Evolutionary conservation across 2,888 invertebrate species (phyloP).

Genomic region (Ennomos fuscantarius): DNA sequence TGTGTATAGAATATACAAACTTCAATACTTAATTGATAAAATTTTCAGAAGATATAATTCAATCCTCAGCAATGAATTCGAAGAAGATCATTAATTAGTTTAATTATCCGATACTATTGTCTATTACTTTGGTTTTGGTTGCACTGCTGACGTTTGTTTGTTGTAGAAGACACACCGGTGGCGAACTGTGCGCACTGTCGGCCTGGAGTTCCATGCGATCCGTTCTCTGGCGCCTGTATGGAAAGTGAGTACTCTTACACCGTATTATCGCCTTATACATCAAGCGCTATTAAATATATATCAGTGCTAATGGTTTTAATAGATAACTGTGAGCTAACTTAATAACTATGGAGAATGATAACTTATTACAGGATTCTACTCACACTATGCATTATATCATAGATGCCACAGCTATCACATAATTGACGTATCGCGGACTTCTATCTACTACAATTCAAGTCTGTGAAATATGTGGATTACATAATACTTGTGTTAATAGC

Average conservation of each 20-base stretch:
- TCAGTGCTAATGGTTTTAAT: conserved; percentile 44
- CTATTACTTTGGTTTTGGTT: too few relatives aligned
- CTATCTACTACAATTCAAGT: conserved; percentile 66
- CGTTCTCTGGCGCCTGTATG: conserved; percentile 92
- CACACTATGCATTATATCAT: conserved; percentile 45
- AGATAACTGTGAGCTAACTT: conserved; percentile 36
- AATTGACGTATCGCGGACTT: conserved; percentile 62
- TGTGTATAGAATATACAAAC: too few relatives aligned
- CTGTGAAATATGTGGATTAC: conserved; percentile 59
- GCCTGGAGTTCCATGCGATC: conserved; percentile 91
- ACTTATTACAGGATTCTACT: conserved; percentile 34
- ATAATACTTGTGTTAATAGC: conserved; percentile 70
- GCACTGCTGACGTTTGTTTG: conserved; percentile 5
- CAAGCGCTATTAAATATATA: conserved; percentile 24
- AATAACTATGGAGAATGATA: conserved; percentile 28
- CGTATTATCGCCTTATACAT: conserved; percentile 6
- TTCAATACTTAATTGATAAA: too few relatives aligned
- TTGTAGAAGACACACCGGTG: conserved; percentile 55
- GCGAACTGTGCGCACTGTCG: conserved; percentile 91
- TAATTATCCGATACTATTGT: too few relatives aligned
- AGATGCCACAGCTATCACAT: conserved; percentile 57
- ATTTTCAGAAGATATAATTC: too few relatives aligned
- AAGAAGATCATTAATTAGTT: too few relatives aligned
- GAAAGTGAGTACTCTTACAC: conserved; percentile 87
- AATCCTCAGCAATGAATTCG: too few relatives aligned